phyloP scores from a whole-genome alignment of 2,113 vertebrate genomes.

The Pteropus alecto region DNA sequence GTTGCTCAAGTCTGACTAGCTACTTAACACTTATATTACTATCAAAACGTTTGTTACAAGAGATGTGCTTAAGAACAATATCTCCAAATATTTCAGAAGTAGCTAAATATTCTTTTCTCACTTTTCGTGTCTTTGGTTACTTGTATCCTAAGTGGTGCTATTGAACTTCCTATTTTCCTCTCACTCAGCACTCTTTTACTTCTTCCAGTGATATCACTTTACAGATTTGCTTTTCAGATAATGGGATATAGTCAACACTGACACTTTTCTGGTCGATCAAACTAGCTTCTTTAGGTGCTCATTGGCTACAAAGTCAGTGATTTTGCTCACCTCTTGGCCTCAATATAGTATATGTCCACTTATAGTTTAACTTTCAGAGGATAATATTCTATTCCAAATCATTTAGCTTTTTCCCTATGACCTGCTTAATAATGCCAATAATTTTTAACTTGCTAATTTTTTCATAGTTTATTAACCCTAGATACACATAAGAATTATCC shows the following conservation, averaged over 20 bases:
- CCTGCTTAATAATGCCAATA: background rate
- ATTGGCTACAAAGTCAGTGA: slow-evolving; percentile 22
- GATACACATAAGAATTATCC: background rate
- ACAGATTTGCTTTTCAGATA: slow-evolving; percentile 12
- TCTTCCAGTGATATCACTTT: slow-evolving; percentile 12
- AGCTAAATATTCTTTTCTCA: background rate
- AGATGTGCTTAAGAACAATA: background rate
- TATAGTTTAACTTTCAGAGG: background rate
- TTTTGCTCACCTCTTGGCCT: slow-evolving; percentile 8
- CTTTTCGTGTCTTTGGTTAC: background rate
- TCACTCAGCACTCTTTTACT: background rate
- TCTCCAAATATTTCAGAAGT: background rate
- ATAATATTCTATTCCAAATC: background rate
- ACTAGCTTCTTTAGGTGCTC: slow-evolving; percentile 24
- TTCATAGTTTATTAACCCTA: background rate
- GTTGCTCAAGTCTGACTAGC: too few species aligned
- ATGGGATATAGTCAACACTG: background rate
- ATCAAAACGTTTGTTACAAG: background rate
- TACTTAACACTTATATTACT: background rate
- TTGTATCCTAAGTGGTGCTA: background rate
- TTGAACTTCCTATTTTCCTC: background rate
- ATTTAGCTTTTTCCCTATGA: background rate
- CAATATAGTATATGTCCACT: background rate
- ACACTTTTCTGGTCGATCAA: slow-evolving; percentile 35
- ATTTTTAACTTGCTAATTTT: background rate